Conservation (phyloP, 2,888 invertebrate species). For the Lottia gigantea region DNA sequence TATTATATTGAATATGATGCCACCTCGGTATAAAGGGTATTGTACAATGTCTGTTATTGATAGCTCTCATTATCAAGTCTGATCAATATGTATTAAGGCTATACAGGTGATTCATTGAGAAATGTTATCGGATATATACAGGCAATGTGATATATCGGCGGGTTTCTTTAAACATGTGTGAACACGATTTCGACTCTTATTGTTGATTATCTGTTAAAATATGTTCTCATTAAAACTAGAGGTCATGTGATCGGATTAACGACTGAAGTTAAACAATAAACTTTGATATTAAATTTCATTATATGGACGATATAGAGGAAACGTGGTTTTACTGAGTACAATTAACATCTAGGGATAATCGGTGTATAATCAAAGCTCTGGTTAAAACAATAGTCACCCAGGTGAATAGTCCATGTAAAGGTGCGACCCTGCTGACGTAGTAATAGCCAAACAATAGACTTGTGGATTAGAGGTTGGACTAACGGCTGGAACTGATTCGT, state of each 20-base stretch:
- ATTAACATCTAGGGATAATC: neutral
- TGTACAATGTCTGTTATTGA: too few relatives aligned
- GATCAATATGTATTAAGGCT: too few relatives aligned
- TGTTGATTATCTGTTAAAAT: neutral
- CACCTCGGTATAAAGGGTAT: too few relatives aligned
- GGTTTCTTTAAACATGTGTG: too few relatives aligned
- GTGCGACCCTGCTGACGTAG: conserved; percentile 9
- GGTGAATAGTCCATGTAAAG: neutral
- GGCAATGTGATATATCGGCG: too few relatives aligned
- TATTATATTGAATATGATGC: too few relatives aligned
- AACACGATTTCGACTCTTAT: neutral
- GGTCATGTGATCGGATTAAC: conserved; percentile 6
- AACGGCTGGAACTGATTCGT: neutral
- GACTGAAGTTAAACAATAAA: neutral
- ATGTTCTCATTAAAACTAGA: neutral
- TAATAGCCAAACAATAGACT: conserved; percentile 1
- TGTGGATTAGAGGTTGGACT: neutral
- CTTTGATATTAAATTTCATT: neutral
- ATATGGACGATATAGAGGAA: neutral
- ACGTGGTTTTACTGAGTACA: conserved; percentile 1
- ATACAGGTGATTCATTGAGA: too few relatives aligned
- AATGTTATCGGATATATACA: too few relatives aligned
- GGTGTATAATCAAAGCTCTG: conserved; percentile 7
- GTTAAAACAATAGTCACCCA: neutral
- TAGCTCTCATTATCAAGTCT: too few relatives aligned